Conservation (phyloP, 2,113 vertebrate species). For the Tyrannus savana region DNA sequence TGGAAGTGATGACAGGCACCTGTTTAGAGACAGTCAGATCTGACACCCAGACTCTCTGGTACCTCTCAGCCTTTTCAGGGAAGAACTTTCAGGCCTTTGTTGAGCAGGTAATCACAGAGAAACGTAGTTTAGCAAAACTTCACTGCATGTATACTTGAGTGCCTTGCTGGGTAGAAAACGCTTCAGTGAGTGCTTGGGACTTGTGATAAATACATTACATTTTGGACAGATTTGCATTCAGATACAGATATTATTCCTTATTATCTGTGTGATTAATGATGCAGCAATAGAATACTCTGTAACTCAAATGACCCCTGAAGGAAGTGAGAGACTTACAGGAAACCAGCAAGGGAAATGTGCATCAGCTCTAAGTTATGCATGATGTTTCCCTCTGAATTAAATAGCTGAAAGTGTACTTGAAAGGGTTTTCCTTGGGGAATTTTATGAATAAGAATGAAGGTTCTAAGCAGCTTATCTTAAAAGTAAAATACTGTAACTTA, state of each 20-base stretch:
- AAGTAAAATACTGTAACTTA: background rate
- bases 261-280: background rate
- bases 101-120: background rate
- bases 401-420: background rate
- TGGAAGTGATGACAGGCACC: background rate
- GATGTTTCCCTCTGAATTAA: constrained; percentile 18
- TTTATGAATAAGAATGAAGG: constrained; percentile 9
- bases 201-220: background rate
- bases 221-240: background rate
- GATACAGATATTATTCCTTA: background rate
- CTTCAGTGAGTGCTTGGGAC: background rate
- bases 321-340: constrained; percentile 5
- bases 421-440: constrained; percentile 6
- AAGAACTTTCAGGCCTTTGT: background rate
- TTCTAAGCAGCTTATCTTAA: constrained; percentile 25
- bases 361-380: constrained; percentile 49
- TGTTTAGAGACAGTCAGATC: background rate
- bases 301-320: background rate
- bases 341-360: constrained; percentile 32
- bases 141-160: background rate
- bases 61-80: background rate
- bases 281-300: background rate
- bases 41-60: background rate
- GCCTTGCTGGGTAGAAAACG: background rate
- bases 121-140: background rate